Evolutionary conservation across 2,888 invertebrate species (phyloP), one percentile per base, ranked within the genome.

Genomic region (Ecdyonurus torrentis): DNA sequence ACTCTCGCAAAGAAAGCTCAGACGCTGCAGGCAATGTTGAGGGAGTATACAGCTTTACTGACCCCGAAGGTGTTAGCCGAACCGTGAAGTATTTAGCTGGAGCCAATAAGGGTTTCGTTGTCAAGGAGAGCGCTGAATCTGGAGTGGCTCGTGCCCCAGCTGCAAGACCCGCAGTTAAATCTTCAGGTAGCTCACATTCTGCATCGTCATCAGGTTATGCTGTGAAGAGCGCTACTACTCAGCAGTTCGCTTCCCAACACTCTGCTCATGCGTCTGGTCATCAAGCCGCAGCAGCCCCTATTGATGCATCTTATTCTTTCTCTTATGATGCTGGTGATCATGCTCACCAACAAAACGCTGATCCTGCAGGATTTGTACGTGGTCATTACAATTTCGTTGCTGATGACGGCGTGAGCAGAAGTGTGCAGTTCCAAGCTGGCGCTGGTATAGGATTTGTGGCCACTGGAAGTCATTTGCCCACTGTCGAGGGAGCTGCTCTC

Each of bases 261-360:
- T 58, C 58, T 19, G n/a, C n/a, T 37, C 2, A 1, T 37, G 2
- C 22, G 22, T 2, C 25, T 23, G 5, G 19, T 23, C 1, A 58
- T 19, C 25, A 62, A 37, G 22, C 25, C 15, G 2, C 10, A n/a
- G 1, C 60, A 19, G 61, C n/a, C 20, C 20, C 52, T 10, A 58
- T 20, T 23, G 70, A 70, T 58, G 69, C 66, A 18, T 69, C 70
- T 1, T 71, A 70, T 64, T 63, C 68, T 5, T 71, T 69, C 61
- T 64, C 67, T 7, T 69, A 67, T 60, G 61, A 66, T 15, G 64
- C 69, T 19, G 66, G 61, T 20, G 68, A 67, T 10, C 68, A 69
- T 52, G 64, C 71, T 19, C 71, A 74, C 23, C 69, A 71, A 20
- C 74, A 74, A 67, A 69, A 69, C 53, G 70, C 71, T 25, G 74